Conservation (phyloP, 2,888 invertebrate genomes). For the Charanyca ferruginea region DNA sequence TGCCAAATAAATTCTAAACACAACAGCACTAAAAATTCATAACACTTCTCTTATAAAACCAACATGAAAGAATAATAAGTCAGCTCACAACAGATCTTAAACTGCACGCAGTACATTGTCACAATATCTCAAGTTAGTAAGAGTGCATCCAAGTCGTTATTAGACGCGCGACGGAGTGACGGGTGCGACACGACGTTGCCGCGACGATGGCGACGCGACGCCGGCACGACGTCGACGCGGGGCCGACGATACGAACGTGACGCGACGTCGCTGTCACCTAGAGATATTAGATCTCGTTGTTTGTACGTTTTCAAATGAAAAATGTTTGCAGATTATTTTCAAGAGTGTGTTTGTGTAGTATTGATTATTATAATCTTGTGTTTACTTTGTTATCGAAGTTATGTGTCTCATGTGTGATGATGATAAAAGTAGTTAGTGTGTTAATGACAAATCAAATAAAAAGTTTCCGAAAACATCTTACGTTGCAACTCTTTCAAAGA, state of each 20-base stretch:
- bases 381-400: background rate
- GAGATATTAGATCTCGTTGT: slow-evolving; percentile 64
- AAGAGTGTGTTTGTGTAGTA: slow-evolving; percentile 31
- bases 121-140: slow-evolving; percentile 56
- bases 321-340: slow-evolving; percentile 64
- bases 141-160: slow-evolving; percentile 63
- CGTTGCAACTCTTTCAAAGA: background rate
- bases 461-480: background rate
- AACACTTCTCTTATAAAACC: slow-evolving; percentile 14
- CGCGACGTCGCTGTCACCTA: slow-evolving; percentile 57
- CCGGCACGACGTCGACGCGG: slow-evolving; percentile 46
- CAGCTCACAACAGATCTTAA: slow-evolving; percentile 30
- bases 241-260: slow-evolving; percentile 51
- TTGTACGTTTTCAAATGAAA: slow-evolving; percentile 65
- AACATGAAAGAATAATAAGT: slow-evolving; percentile 32
- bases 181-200: slow-evolving; percentile 28
- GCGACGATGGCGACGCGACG: slow-evolving; percentile 31
- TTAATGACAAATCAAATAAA: background rate
- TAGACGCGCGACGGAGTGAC: slow-evolving; percentile 63
- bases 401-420: background rate
- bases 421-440: background rate
- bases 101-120: slow-evolving; percentile 56
- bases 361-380: slow-evolving; percentile 37
- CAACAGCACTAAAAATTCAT: slow-evolving; percentile 10
- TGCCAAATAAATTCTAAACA: background rate